Evolutionary conservation across 2,797 vertebrate species (phyloP).

Genomic region (Arremon aurantiirostris): DNA sequence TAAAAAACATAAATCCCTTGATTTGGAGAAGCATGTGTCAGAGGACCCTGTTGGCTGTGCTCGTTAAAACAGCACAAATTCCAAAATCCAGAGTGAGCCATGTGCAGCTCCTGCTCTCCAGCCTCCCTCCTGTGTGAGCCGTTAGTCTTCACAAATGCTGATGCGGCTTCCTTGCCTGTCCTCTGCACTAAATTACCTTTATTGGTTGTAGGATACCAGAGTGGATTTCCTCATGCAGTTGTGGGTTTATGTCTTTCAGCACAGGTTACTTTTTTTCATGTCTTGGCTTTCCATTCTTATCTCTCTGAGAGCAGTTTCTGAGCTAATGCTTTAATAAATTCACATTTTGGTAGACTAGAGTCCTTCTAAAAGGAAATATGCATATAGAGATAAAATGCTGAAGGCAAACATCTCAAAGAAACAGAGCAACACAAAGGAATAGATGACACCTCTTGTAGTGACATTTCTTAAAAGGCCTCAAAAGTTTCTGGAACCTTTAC

Average conservation of each 20-base stretch:
- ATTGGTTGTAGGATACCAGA: neutral
- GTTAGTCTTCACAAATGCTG: neutral
- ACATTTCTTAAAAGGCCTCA: neutral
- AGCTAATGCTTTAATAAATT: neutral
- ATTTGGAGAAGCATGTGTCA: neutral
- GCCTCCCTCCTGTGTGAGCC: neutral
- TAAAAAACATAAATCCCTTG: neutral
- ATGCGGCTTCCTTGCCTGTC: neutral
- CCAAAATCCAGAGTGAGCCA: rapidly evolving
- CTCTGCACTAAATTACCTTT: neutral
- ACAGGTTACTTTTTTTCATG: neutral
- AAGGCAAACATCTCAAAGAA: neutral
- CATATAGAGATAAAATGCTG: neutral
- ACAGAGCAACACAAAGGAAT: neutral
- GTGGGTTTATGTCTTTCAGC: neutral
- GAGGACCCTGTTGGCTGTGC: neutral
- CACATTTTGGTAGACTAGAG: neutral
- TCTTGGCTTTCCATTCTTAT: neutral
- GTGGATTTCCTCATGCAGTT: neutral
- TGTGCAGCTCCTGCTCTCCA: neutral
- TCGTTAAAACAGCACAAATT: neutral
- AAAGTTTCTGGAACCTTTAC: neutral
- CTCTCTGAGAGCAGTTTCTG: neutral
- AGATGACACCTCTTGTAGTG: neutral
- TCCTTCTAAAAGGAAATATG: neutral